Conservation (phyloP, 2,797 vertebrate genomes). For the Tokudaia tokunoshimensis region DNA sequence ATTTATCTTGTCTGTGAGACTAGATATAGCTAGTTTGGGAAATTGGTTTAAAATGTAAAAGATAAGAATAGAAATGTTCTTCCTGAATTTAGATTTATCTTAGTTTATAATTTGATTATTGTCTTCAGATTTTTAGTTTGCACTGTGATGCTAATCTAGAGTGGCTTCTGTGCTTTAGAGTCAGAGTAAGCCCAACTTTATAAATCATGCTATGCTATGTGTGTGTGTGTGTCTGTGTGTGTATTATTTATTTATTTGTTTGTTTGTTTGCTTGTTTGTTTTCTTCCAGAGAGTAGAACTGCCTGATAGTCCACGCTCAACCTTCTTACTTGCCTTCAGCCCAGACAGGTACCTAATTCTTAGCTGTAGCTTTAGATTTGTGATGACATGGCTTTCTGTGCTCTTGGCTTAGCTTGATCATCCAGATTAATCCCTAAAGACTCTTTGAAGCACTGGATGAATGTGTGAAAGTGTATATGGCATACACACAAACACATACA, state of each 20-base stretch:
- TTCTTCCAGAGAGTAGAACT: slow-evolving; percentile 97
- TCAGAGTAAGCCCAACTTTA: slow-evolving; percentile 51
- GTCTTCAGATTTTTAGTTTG: slow-evolving; percentile 59
- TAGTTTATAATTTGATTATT: slow-evolving; percentile 54
- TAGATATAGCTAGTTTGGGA: neutral
- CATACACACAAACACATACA: rapidly evolving
- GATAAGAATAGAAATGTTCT: slow-evolving; percentile 64
- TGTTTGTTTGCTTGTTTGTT: slow-evolving; percentile 73
- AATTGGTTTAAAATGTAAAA: slow-evolving; percentile 21
- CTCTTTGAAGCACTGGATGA: slow-evolving; percentile 27
- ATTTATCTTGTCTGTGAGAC: slow-evolving; percentile 22
- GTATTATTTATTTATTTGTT: neutral
- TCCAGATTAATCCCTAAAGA: slow-evolving; percentile 39
- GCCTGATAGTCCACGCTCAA: slow-evolving; percentile 99
- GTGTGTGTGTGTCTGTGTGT: neutral
- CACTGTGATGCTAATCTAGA: slow-evolving; percentile 30
- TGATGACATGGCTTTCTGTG: slow-evolving; percentile 26
- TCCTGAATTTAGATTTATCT: slow-evolving; percentile 67
- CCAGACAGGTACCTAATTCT: slow-evolving; percentile 94
- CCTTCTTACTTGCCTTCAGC: slow-evolving; percentile 99
- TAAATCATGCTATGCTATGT: slow-evolving; percentile 30
- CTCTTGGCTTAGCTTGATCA: slow-evolving; percentile 21
- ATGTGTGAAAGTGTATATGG: neutral
- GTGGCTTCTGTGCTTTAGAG: slow-evolving; percentile 59
- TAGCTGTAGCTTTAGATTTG: slow-evolving; percentile 64